These are phyloP conservation scores for Agelaius tricolor DNA, from an alignment of 2,113 vertebrate species.

Conservation along the genomic window DNA sequence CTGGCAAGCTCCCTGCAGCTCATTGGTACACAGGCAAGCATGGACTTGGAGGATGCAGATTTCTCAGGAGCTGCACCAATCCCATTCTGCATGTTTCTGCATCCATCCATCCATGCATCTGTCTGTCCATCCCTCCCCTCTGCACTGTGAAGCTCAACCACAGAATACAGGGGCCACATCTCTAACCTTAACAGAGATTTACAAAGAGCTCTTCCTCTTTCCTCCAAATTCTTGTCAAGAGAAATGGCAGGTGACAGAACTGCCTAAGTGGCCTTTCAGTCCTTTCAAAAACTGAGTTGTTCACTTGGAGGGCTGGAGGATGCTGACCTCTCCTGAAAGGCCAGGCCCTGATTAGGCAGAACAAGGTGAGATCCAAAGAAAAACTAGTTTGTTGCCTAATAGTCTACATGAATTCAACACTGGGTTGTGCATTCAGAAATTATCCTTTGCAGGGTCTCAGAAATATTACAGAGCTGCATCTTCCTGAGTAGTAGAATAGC, in stretches of 20 bases:
- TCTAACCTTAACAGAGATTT: not conserved
- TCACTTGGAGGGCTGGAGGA: not conserved
- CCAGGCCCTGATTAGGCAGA: not conserved
- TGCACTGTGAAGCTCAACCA: not conserved
- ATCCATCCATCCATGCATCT: not conserved
- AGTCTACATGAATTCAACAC: not conserved
- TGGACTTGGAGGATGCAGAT: not conserved
- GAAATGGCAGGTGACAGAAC: not conserved
- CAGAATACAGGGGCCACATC: not conserved
- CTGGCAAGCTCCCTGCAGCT: constrained; percentile 55
- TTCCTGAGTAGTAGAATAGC: not conserved
- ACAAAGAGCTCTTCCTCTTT: not conserved
- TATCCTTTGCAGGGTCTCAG: not conserved
- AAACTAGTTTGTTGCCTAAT: not conserved
- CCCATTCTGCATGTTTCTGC: not conserved
- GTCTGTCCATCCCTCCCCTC: not conserved
- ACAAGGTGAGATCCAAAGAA: not conserved
- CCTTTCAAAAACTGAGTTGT: not conserved
- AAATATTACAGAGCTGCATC: not conserved
- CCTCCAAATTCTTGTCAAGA: not conserved
- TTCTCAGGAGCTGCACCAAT: not conserved
- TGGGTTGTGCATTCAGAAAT: not conserved
- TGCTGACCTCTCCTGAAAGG: not conserved
- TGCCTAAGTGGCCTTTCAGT: not conserved
- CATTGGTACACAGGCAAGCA: not conserved